Conservation (phyloP, 2,113 vertebrate species). For the Carassius auratus region DNA sequence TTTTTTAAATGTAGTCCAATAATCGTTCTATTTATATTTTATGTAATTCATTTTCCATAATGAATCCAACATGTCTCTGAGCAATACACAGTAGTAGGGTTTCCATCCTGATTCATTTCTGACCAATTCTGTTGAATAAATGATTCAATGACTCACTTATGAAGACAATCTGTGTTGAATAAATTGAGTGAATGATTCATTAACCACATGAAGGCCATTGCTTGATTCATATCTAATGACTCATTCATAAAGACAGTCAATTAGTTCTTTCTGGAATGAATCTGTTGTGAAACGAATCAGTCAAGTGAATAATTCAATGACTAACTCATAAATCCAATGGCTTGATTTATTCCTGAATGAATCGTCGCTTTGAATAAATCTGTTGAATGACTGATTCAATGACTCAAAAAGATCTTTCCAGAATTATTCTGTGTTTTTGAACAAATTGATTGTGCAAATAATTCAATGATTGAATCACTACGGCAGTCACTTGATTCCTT, state of each 20-base stretch:
- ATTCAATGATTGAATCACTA: not conserved
- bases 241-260: not conserved
- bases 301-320: not conserved
- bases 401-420: not conserved
- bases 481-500: not conserved
- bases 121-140: not conserved
- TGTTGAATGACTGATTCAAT: not conserved
- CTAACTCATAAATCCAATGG: not conserved
- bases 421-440: not conserved
- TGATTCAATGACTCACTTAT: not conserved
- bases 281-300: not conserved
- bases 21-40: no score
- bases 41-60: no score
- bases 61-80: no score
- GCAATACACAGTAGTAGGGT: not conserved
- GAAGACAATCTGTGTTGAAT: not conserved
- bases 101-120: not conserved
- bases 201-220: not conserved
- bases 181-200: not conserved
- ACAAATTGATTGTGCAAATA: not conserved
- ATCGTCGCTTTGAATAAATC: not conserved
- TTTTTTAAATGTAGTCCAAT: no score
- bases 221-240: not conserved
- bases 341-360: not conserved
- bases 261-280: not conserved